Evolutionary conservation across 2,113 vertebrate genomes (phyloP).

Genomic region (Pachycephala philippinensis): DNA sequence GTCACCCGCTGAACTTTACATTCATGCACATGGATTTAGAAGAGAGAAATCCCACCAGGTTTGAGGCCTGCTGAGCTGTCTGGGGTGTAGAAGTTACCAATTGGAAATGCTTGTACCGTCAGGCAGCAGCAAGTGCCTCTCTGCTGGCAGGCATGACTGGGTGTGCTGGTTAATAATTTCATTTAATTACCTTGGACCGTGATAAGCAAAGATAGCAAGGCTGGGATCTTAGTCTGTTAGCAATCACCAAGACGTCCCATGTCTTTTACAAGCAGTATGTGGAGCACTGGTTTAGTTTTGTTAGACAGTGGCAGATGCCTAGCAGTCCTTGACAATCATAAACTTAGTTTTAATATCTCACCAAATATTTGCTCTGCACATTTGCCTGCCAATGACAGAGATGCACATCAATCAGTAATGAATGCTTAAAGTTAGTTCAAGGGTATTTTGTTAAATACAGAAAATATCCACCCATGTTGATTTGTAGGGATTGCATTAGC

Average conservation of each 20-base stretch:
- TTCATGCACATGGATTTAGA: neutral
- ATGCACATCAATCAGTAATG: neutral
- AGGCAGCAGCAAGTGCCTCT: neutral
- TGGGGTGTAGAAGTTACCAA: neutral
- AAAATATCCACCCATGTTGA: neutral
- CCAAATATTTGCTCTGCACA: neutral
- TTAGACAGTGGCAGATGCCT: neutral
- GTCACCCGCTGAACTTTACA: neutral
- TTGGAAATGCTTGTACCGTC: neutral
- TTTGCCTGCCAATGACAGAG: neutral
- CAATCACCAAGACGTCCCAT: neutral
- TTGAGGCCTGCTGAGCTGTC: neutral
- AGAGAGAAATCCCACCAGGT: neutral
- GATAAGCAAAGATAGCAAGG: neutral
- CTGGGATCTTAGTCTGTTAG: neutral
- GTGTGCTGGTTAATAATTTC: constrained; percentile 3
- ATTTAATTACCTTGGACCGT: neutral
- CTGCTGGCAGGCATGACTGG: neutral
- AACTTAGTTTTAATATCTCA: neutral
- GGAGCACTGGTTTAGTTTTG: neutral
- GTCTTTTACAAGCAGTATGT: neutral
- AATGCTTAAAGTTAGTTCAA: neutral
- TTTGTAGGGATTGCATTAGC: neutral
- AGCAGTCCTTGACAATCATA: neutral
- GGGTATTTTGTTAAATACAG: neutral